phyloP scores from a whole-genome alignment of 2,888 invertebrate genomes.

The Callinectes sapidus region DNA sequence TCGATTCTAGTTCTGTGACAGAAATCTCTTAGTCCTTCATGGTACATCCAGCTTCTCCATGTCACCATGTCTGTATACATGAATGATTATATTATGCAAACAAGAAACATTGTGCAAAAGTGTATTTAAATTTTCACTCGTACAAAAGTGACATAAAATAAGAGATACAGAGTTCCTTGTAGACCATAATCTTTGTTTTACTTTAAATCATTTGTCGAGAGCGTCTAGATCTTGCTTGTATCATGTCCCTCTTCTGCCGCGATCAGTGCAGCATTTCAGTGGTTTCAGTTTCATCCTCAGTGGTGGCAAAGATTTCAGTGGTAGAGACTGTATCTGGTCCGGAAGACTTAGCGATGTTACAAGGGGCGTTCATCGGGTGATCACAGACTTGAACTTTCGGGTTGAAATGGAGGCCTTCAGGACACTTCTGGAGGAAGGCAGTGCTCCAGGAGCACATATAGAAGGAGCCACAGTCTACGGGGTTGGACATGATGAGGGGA shows the following conservation, averaged over 20 bases:
- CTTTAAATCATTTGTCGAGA: not conserved
- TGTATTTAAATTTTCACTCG: not conserved
- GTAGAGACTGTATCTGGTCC: not conserved
- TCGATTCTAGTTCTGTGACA: too few relatives aligned
- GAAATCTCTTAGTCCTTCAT: too few relatives aligned
- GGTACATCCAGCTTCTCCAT: too few relatives aligned
- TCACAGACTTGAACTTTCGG: slow-evolving; percentile 48
- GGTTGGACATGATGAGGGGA: slow-evolving; percentile 56
- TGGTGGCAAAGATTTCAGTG: not conserved
- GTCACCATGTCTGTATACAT: too few relatives aligned
- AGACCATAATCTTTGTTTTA: not conserved
- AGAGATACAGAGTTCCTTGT: not conserved
- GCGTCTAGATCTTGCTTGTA: not conserved
- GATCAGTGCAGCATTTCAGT: not conserved
- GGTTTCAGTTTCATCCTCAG: not conserved
- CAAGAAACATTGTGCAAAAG: not conserved
- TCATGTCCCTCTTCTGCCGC: not conserved
- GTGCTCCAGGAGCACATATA: slow-evolving; percentile 55
- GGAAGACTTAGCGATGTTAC: not conserved
- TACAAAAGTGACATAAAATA: not conserved
- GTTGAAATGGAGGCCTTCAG: slow-evolving; percentile 41
- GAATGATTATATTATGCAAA: not conserved
- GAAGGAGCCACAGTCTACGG: slow-evolving; percentile 54
- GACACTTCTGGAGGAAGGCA: slow-evolving; percentile 36
- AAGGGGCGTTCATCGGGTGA: not conserved